phyloP scores from a whole-genome alignment of 2,797 vertebrate species.

The Hafferia zeledoni region DNA sequence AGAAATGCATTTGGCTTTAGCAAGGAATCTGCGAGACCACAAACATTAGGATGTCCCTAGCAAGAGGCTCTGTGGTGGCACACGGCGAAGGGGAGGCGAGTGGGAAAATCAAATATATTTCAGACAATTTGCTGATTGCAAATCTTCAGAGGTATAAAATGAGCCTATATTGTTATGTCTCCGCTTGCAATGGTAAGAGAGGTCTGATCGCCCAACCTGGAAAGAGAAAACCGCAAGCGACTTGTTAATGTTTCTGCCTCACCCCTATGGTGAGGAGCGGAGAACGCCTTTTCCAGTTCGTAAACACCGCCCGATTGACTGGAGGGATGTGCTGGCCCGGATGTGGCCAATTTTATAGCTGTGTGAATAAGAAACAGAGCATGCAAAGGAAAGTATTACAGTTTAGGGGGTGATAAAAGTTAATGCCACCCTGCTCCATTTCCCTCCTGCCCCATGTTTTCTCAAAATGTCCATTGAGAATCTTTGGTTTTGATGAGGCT shows the following conservation, averaged over 20 bases:
- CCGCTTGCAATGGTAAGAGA: not conserved
- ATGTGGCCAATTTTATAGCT: constrained; percentile 24
- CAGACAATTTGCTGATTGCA: constrained; percentile 29
- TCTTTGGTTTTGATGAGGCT: not conserved
- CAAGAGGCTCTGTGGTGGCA: not conserved
- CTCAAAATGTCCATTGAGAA: not conserved
- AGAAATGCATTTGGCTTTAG: constrained; percentile 28
- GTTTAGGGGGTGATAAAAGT: not conserved
- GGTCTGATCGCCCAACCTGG: not conserved
- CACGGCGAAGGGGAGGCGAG: not conserved
- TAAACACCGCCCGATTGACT: constrained; percentile 36
- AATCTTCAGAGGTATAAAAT: constrained; percentile 50
- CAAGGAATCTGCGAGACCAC: constrained; percentile 22
- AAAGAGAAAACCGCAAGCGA: constrained; percentile 42
- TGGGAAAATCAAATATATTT: constrained; percentile 29
- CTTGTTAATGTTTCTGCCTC: not conserved
- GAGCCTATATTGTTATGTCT: not conserved
- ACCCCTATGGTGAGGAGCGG: constrained; percentile 9
- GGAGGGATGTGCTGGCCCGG: not conserved
- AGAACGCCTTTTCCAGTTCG: not conserved
- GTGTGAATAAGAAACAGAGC: constrained; percentile 47
- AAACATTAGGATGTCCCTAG: constrained; percentile 24
- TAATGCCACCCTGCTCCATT: not conserved
- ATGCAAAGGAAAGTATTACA: constrained; percentile 56
- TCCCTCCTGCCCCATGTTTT: not conserved